These are phyloP conservation scores for Bombyx mori DNA, from an alignment of 1,140 invertebrate genomes.

Conservation along the genomic window ASM3026992v2 NC_085130.1:11388501-11389000, in stretches of 20 bases:
- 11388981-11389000: conserved; percentile 56
- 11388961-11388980: conserved; percentile 43
- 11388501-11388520: conserved; percentile 50
- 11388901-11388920: conserved; percentile 58
- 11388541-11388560: conserved; percentile 54
- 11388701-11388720: conserved; percentile 51
- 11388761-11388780: conserved; percentile 49
- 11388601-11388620: conserved; percentile 50
- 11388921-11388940: conserved; percentile 34
- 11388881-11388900: conserved; percentile 51
- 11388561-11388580: conserved; percentile 52
- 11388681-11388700: conserved; percentile 35
- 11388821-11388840: conserved; percentile 36
- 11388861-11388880: conserved; percentile 52
- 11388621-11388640: conserved; percentile 56
- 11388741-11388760: conserved; percentile 55
- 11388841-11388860: conserved; percentile 48
- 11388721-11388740: conserved; percentile 34
- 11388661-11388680: conserved; percentile 49
- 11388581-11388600: conserved; percentile 42
- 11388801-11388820: conserved; percentile 50
- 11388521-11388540: conserved; percentile 35
- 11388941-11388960: conserved; percentile 42
- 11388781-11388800: conserved; percentile 42
- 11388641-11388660: conserved; percentile 54